Conservation (phyloP, 2,888 invertebrate genomes). For the Athetis lepigone region DNA sequence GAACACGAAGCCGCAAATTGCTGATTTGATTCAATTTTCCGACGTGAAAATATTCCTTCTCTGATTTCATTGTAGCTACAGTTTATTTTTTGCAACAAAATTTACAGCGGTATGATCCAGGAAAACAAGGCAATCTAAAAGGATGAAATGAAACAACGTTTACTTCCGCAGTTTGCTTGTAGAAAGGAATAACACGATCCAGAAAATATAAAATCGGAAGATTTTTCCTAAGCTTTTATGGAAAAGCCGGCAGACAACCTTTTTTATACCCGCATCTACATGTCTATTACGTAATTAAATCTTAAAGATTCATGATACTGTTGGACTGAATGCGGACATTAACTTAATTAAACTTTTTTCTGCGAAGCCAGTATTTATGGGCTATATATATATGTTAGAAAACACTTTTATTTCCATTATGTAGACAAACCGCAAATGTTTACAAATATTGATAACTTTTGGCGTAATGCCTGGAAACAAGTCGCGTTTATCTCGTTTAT, state of each 20-base stretch:
- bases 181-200: background rate
- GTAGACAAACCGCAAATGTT: background rate
- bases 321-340: background rate
- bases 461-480: background rate
- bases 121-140: constrained; percentile 16
- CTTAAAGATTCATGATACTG: background rate
- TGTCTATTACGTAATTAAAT: background rate
- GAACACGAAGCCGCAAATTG: constrained; percentile 7
- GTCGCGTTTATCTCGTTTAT: background rate
- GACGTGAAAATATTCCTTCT: background rate
- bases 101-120: background rate
- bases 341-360: background rate
- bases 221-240: background rate
- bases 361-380: background rate
- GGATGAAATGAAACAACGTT: background rate
- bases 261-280: background rate
- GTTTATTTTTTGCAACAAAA: constrained; percentile 8
- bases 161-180: constrained; percentile 1
- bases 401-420: background rate
- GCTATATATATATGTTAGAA: background rate
- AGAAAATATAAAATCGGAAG: background rate
- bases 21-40: constrained; percentile 14
- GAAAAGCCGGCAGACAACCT: background rate
- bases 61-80: background rate
- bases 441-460: background rate